Base-by-base conservation (phyloP, 2,797 vertebrate species). In the Ispidina lecontei region DNA sequence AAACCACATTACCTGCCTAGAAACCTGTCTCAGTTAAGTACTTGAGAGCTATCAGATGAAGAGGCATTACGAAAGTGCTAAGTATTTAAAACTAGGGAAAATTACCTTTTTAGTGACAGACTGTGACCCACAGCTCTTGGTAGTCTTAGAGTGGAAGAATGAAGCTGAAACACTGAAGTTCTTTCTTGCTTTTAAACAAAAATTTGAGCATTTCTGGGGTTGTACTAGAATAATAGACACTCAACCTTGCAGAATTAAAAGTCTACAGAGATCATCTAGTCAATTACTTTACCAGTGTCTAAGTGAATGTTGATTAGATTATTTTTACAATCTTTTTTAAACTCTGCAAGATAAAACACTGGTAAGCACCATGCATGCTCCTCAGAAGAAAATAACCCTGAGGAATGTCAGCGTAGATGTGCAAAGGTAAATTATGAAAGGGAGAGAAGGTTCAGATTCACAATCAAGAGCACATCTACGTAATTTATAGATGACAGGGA, bases 31-130 rank as follows among this genome's bases (percentile, higher is more conserved):
- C 67, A 73, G 69, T 87, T 83, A 96, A 96, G 84, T 89, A 93
- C 86, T 94, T 94, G 78, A 94, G 86, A 95, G 90, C 83, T 92
- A 93, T 87, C 29, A 9, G 77, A 94, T 95, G 90, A 96, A 93
- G 93, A 93, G 75, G 84, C 84, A 90, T 93, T 95, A 95, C 83
- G 39, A 82, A 93, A 94, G 90, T 65, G 81, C 78, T 90, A 95
- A 93, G 88, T 90, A 96, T 94, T 95, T 94, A 96, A 91, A 96
- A 92, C 77, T 68, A 93, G 91, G 72, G 56, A 91, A 96, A 96
- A 96, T 94, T 91, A 96, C 90, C 90, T 90, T 94, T 94, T 83
- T 65, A 87, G 84, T 94, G 93, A 89, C 84, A 95, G 78, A 65
- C 90, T 44, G 13, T 92, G 95, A 96, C 91, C 91, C 58, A 62